phyloP scores from a whole-genome alignment of 1,140 invertebrate genomes.

The Aphaenogaster ashmeadi region DNA sequence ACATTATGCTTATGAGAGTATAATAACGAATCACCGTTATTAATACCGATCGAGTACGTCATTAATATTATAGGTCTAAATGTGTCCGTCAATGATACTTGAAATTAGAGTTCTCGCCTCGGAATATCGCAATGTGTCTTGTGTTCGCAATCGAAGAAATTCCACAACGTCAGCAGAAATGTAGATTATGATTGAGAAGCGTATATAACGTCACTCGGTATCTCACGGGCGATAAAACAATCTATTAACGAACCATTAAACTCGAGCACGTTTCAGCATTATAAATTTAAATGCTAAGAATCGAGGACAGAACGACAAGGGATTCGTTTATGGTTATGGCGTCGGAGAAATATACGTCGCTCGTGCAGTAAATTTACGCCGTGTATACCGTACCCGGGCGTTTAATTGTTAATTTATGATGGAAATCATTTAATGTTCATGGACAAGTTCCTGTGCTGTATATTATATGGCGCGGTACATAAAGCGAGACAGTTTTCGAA shows the following conservation, averaged over 20 bases:
- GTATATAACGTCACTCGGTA: not conserved
- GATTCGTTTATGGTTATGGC: slow-evolving; percentile 38
- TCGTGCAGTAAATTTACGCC: slow-evolving; percentile 26
- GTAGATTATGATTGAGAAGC: slow-evolving; percentile 34
- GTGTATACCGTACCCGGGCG: not conserved
- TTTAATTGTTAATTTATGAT: slow-evolving; percentile 48
- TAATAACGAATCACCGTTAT: not conserved
- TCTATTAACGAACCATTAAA: slow-evolving; percentile 63
- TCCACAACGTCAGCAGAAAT: not conserved
- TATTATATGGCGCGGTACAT: not conserved
- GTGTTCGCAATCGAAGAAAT: slow-evolving; percentile 4
- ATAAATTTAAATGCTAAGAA: slow-evolving; percentile 53
- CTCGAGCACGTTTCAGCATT: slow-evolving; percentile 31
- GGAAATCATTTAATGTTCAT: slow-evolving; percentile 25
- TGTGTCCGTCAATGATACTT: not conserved
- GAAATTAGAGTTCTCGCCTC: not conserved
- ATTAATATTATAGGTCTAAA: not conserved
- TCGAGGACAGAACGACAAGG: slow-evolving; percentile 19
- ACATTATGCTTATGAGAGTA: not conserved
- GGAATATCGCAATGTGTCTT: not conserved
- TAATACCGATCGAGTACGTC: not conserved
- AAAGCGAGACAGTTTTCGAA: not conserved
- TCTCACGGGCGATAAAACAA: slow-evolving; percentile 52
- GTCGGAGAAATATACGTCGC: slow-evolving; percentile 31
- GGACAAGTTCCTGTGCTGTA: not conserved